phyloP scores from a whole-genome alignment of 2,888 invertebrate genomes.

The Drosophila setosimentum region DNA sequence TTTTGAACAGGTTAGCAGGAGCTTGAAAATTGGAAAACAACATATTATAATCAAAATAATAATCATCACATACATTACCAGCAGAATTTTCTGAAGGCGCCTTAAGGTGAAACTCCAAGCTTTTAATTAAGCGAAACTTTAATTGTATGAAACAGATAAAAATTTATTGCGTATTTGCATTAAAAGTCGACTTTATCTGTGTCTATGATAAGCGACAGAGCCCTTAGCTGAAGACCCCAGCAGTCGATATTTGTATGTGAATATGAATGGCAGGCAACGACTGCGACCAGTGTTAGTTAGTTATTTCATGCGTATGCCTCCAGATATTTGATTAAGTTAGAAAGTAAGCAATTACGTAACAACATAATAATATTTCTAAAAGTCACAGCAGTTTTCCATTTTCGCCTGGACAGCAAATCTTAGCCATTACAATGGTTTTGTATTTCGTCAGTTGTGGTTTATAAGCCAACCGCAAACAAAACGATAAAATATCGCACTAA shows the following conservation, averaged over 20 bases:
- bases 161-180: not conserved
- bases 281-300: not conserved
- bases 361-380: not conserved
- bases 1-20: too few species aligned
- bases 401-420: not conserved
- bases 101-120: not conserved
- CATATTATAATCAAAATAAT: not conserved
- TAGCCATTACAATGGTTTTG: not conserved
- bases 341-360: not conserved
- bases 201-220: too few species aligned
- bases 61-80: not conserved
- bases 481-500: not conserved
- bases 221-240: not conserved
- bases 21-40: too few species aligned
- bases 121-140: not conserved
- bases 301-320: not conserved
- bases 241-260: not conserved
- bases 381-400: not conserved
- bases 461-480: constrained; percentile 1
- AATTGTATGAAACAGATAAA: not conserved
- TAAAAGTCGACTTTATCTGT: too few species aligned
- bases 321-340: not conserved
- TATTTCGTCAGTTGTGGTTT: not conserved
- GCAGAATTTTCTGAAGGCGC: not conserved
- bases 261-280: too few species aligned